These are phyloP conservation scores for Anoplius nigerrimus DNA, from an alignment of 2,888 invertebrate species.

Conservation along the genomic window DNA sequence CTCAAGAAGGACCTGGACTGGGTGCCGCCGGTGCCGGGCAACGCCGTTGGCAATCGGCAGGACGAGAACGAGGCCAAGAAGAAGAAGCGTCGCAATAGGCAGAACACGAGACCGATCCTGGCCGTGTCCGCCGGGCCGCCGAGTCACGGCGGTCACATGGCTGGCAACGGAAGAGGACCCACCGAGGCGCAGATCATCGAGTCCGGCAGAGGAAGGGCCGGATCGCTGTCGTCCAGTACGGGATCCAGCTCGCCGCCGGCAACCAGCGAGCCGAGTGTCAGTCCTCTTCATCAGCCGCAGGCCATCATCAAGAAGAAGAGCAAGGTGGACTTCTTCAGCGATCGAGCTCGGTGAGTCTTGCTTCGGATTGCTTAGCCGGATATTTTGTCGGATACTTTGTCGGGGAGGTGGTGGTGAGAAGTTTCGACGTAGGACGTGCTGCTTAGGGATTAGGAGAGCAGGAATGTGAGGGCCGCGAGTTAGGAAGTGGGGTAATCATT, in stretches of 20 bases:
- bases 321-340: constrained; percentile 86
- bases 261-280: constrained; percentile 85
- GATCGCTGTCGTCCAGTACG: constrained; percentile 85
- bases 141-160: constrained; percentile 69
- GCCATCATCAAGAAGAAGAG: constrained; percentile 82
- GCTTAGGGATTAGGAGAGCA: too few relatives aligned
- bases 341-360: constrained; percentile 85
- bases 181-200: constrained; percentile 69
- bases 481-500: too few relatives aligned
- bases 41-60: constrained; percentile 74
- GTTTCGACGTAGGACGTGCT: too few relatives aligned
- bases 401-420: too few relatives aligned
- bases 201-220: constrained; percentile 80
- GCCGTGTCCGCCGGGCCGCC: constrained; percentile 77
- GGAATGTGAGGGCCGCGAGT: too few relatives aligned
- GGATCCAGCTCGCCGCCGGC: constrained; percentile 90
- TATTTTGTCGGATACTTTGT: too few relatives aligned
- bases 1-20: constrained; percentile 96
- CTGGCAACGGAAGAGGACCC: constrained; percentile 51
- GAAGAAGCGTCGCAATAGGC: constrained; percentile 83
- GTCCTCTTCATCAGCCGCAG: constrained; percentile 81
- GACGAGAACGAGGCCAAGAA: constrained; percentile 79
- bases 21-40: constrained; percentile 83
- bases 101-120: constrained; percentile 80
- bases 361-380: too few relatives aligned